These are phyloP conservation scores for Spisula solida DNA, from an alignment of 2,888 invertebrate genomes.

Conservation along the genomic window DNA sequence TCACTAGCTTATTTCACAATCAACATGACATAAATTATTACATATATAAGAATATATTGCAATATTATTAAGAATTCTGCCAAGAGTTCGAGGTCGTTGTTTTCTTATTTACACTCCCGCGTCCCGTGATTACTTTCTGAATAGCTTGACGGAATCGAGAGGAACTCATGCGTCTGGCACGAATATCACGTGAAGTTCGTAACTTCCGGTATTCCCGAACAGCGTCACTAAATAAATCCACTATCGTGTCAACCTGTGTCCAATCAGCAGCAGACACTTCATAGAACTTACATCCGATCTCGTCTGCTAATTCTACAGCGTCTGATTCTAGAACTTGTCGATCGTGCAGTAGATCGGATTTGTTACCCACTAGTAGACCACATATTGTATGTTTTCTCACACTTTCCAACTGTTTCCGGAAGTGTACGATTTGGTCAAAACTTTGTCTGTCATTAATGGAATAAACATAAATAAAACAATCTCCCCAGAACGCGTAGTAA, in stretches of 20 bases:
- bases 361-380: slow-evolving; percentile 84
- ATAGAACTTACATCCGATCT: slow-evolving; percentile 84
- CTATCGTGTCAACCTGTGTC: slow-evolving; percentile 79
- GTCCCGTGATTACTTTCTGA: slow-evolving; percentile 83
- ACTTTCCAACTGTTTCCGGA: slow-evolving; percentile 82
- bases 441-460: slow-evolving; percentile 84
- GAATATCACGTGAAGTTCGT: slow-evolving; percentile 76
- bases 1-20: too few relatives aligned
- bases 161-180: slow-evolving; percentile 84
- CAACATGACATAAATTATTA: too few relatives aligned
- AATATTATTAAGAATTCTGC: slow-evolving; percentile 1
- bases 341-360: slow-evolving; percentile 83
- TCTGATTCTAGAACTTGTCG: slow-evolving; percentile 81
- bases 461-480: slow-evolving; percentile 85
- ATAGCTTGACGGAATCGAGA: slow-evolving; percentile 82
- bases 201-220: slow-evolving; percentile 81
- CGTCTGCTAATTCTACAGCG: slow-evolving; percentile 82
- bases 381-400: slow-evolving; percentile 73
- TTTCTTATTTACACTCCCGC: slow-evolving; percentile 50
- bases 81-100: slow-evolving; percentile 30
- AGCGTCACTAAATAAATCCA: slow-evolving; percentile 84
- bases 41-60: too few relatives aligned
- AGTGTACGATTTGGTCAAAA: slow-evolving; percentile 79
- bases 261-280: slow-evolving; percentile 87
- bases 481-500: slow-evolving; percentile 84